These are phyloP conservation scores for Schizothorax lantsangensis DNA, from an alignment of 2,797 vertebrate species.

Conservation along the genomic window DNA sequence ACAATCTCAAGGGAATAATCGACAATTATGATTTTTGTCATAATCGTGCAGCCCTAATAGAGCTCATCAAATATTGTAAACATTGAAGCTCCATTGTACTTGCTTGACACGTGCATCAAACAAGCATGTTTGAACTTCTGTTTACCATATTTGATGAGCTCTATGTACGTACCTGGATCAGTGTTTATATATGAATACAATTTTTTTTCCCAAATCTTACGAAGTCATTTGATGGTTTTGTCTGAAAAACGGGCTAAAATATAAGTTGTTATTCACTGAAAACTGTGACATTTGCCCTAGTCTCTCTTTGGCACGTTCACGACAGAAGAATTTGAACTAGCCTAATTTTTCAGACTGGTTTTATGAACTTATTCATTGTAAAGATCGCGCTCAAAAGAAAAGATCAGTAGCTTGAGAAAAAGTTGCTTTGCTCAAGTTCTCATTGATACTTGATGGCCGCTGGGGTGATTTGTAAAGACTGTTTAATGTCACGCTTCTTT, in stretches of 20 bases:
- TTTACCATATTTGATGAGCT: background rate
- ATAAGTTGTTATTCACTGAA: background rate
- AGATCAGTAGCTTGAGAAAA: constrained; percentile 34
- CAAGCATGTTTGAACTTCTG: background rate
- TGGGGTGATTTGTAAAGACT: constrained; percentile 50
- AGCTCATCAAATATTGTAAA: background rate
- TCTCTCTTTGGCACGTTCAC: background rate
- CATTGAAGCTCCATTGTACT: background rate
- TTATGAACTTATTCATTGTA: background rate
- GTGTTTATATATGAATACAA: background rate
- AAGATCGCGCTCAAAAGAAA: background rate
- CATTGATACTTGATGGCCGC: constrained; percentile 44
- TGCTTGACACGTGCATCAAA: background rate
- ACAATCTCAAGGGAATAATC: too few species aligned
- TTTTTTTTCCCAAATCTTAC: background rate
- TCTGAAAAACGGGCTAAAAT: background rate
- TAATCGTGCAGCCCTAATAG: background rate
- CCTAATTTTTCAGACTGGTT: background rate
- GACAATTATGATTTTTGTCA: too few species aligned
- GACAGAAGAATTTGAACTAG: background rate
- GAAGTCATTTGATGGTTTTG: background rate
- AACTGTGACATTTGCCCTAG: background rate
- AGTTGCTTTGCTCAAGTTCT: constrained; percentile 48
- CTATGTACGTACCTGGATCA: background rate
- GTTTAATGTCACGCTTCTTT: constrained; percentile 56